Percentiles rank a stretch among this genome's conserved stretches.
These are phyloP conservation scores for Ormia ochracea DNA, from an alignment of 2,888 invertebrate genomes.

Conservation along the genomic window DNA sequence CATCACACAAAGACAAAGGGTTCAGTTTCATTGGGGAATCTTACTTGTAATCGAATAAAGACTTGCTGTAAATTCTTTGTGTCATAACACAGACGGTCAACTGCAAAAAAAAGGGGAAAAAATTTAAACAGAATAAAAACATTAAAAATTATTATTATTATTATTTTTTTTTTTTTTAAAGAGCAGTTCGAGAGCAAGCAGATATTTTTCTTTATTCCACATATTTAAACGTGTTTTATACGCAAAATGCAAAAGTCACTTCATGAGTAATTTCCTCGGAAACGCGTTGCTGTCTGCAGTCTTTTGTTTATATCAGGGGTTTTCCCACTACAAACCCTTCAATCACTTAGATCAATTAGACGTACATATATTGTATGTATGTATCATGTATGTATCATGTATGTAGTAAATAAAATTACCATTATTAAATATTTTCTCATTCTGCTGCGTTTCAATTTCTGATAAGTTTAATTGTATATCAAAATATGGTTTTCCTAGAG, in stretches of 20 bases:
- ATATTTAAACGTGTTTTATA: slow-evolving; percentile 29
- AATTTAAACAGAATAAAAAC: slow-evolving; percentile 12
- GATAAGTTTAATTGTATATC: not conserved
- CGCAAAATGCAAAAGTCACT: not conserved
- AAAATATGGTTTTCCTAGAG: not conserved
- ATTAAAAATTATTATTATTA: not conserved
- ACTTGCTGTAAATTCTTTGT: slow-evolving; percentile 37
- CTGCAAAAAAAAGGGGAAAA: slow-evolving; percentile 32
- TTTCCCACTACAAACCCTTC: too few relatives aligned
- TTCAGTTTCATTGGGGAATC: slow-evolving; percentile 2
- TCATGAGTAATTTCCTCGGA: not conserved
- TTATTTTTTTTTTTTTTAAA: too few relatives aligned
- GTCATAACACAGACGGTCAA: slow-evolving; percentile 24
- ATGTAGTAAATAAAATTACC: slow-evolving; percentile 23
- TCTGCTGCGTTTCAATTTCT: slow-evolving; percentile 8
- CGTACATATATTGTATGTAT: not conserved
- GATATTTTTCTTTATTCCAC: too few relatives aligned
- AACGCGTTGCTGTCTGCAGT: slow-evolving; percentile 40
- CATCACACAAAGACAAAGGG: slow-evolving; percentile 23
- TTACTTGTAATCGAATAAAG: slow-evolving; percentile 54
- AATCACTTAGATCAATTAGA: not conserved
- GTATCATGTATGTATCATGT: not conserved
- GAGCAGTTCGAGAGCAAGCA: too few relatives aligned
- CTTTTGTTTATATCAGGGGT: slow-evolving; percentile 46
- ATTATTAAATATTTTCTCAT: slow-evolving; percentile 44